Conservation (phyloP, 1,140 invertebrate genomes). For the Rhyacophila brunnea region DNA sequence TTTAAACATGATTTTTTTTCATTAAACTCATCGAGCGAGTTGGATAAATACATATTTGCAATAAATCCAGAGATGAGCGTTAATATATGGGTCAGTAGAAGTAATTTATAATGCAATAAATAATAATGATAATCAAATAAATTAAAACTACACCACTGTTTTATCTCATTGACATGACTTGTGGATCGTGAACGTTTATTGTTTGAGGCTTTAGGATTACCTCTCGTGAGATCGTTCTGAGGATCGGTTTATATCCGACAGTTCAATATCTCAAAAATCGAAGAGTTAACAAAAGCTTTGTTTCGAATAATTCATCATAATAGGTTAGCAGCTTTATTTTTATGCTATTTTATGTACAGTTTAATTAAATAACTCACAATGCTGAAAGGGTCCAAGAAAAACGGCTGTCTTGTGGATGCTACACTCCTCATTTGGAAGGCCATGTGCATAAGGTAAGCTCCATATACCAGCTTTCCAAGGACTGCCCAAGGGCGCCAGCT, state of each 20-base stretch:
- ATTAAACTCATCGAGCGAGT: no score
- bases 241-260: not conserved
- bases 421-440: conserved; percentile 50
- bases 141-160: no score
- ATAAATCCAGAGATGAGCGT: no score
- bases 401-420: conserved; percentile 47
- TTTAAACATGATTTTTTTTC: no score
- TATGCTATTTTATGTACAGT: not conserved
- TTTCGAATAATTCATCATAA: not conserved
- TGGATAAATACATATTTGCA: no score
- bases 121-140: no score
- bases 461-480: conserved; percentile 69
- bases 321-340: not conserved
- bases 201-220: not conserved
- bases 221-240: not conserved
- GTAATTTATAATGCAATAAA: no score
- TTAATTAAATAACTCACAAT: conserved; percentile 17
- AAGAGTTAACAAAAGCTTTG: not conserved
- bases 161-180: no score
- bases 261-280: not conserved
- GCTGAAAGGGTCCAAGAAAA: conserved; percentile 39
- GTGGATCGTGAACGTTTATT: not conserved
- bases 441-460: conserved; percentile 64
- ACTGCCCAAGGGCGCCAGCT: conserved; percentile 68
- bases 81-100: no score